phyloP scores from a whole-genome alignment of 2,888 invertebrate genomes.

The Tenodera sinensis region DNA sequence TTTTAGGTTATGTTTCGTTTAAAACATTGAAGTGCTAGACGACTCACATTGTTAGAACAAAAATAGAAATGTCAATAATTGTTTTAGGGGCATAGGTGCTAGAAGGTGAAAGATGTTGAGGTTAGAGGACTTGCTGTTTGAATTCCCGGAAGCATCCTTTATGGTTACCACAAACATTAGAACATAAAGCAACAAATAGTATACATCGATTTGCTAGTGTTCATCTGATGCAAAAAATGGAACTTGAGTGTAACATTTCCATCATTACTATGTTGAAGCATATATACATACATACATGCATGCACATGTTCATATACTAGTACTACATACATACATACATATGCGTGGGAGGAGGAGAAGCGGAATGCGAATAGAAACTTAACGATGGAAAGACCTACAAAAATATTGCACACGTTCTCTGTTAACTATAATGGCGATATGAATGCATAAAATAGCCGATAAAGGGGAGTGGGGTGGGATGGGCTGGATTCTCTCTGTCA shows the following conservation, averaged over 20 bases:
- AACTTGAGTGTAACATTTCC: not conserved
- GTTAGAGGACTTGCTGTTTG: not conserved
- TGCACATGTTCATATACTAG: not conserved
- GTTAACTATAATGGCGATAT: slow-evolving; percentile 7
- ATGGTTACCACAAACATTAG: not conserved
- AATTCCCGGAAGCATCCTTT: not conserved
- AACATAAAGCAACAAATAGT: not conserved
- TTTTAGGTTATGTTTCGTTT: too few relatives aligned
- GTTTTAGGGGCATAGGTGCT: not conserved
- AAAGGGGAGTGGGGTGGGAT: not conserved
- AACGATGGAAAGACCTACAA: slow-evolving; percentile 6
- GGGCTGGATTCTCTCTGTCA: not conserved
- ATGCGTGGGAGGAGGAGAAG: not conserved
- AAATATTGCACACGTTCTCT: not conserved
- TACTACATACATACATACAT: not conserved
- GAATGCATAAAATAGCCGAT: slow-evolving; percentile 11
- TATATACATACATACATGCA: not conserved
- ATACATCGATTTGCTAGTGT: not conserved
- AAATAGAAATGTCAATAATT: not conserved
- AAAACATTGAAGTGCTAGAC: too few relatives aligned
- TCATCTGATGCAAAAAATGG: not conserved
- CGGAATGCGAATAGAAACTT: slow-evolving; percentile 2
- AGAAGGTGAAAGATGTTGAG: not conserved
- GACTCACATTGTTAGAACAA: too few relatives aligned
- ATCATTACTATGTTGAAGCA: not conserved